phyloP scores from a whole-genome alignment of 2,113 vertebrate genomes.

The Austrofundulus limnaeus region DNA sequence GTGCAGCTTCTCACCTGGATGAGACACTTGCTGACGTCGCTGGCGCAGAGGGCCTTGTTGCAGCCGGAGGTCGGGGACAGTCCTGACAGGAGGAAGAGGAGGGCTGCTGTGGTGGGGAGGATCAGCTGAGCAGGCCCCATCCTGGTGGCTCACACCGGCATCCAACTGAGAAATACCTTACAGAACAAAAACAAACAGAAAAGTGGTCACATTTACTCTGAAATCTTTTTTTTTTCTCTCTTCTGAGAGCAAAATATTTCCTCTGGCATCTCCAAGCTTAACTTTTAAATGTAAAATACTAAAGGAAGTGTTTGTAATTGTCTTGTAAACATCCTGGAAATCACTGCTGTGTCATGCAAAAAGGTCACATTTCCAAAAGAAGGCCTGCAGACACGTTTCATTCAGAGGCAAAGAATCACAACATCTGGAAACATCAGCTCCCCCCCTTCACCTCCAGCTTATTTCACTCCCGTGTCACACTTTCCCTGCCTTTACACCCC shows the following conservation, averaged over 20 bases:
- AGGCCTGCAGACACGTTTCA: constrained; percentile 35
- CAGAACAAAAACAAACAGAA: constrained; percentile 23
- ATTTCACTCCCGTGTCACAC: not conserved
- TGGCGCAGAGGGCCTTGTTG: constrained; percentile 97
- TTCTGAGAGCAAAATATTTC: not conserved
- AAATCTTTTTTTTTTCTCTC: too few species aligned
- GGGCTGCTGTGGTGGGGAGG: constrained; percentile 64
- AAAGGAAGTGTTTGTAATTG: too few species aligned
- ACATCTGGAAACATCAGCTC: constrained; percentile 72
- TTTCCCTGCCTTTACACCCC: not conserved
- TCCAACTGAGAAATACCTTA: constrained; percentile 59
- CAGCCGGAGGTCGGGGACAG: constrained; percentile 82
- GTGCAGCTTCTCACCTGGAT: constrained; percentile 85
- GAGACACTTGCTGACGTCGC: constrained; percentile 98
- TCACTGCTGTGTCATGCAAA: not conserved
- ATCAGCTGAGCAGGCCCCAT: constrained; percentile 83
- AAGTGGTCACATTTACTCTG: too few species aligned
- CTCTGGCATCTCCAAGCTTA: not conserved
- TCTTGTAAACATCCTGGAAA: not conserved
- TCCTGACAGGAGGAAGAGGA: constrained; percentile 82
- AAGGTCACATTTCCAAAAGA: not conserved
- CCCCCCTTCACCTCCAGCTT: constrained; percentile 19
- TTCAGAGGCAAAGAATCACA: constrained; percentile 39
- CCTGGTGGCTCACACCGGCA: constrained; percentile 69
- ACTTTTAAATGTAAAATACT: not conserved